phyloP scores from a whole-genome alignment of 92 coral and sea anemone species.

The Palythoa heliodiscus region DNA sequence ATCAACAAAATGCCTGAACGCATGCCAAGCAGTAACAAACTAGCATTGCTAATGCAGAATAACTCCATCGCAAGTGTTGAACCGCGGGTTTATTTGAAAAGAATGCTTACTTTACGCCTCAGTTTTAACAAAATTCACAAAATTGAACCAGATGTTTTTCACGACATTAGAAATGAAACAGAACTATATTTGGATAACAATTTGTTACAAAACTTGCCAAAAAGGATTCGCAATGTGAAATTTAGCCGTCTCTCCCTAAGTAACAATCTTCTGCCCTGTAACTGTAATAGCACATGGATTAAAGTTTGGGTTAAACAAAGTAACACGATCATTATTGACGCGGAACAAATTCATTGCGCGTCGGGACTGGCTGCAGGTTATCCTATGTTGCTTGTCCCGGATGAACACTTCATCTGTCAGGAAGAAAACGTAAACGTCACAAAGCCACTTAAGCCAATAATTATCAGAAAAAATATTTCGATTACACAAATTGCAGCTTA shows the following conservation, averaged over 20 bases:
- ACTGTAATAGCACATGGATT: constrained; percentile 77
- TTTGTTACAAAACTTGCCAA: constrained; percentile 64
- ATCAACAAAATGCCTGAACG: constrained; percentile 23
- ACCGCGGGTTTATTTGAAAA: constrained; percentile 49
- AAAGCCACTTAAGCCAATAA: not conserved
- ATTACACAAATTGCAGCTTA: not conserved
- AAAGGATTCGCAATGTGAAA: constrained; percentile 34
- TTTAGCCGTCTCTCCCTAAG: constrained; percentile 55
- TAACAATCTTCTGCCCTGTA: constrained; percentile 71
- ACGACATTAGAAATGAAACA: constrained; percentile 45
- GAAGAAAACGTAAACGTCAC: constrained; percentile 1
- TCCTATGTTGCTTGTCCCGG: constrained; percentile 55
- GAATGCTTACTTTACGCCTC: constrained; percentile 56
- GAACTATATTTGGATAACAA: constrained; percentile 67
- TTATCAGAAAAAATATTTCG: not conserved
- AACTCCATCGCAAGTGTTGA: constrained; percentile 63
- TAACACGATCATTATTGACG: constrained; percentile 38
- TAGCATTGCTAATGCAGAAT: constrained; percentile 54
- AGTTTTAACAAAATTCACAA: constrained; percentile 64
- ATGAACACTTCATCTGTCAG: constrained; percentile 59
- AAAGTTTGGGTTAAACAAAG: constrained; percentile 60
- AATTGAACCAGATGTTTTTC: constrained; percentile 30
- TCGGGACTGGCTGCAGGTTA: constrained; percentile 59
- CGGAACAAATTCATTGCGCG: constrained; percentile 64
- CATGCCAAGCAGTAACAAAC: constrained; percentile 23